Percentiles rank a stretch among this genome's conserved stretches.
Evolutionary conservation across 2,888 invertebrate species (phyloP).

Genomic region (Belgica antarctica): DNA sequence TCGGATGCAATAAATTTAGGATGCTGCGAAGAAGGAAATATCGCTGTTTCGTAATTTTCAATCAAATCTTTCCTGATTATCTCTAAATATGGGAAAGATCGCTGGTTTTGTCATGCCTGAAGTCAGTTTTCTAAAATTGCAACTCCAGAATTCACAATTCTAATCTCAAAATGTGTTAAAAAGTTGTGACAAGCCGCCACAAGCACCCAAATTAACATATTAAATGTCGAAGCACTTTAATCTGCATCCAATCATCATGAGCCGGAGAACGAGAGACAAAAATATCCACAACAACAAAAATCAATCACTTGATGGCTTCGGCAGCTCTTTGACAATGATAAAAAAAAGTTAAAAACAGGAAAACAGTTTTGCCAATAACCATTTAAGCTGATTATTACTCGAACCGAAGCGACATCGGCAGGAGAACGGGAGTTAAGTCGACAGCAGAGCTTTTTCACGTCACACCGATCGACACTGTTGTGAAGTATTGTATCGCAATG

Average conservation of each 20-base stretch:
- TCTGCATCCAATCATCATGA: slow-evolving; percentile 2
- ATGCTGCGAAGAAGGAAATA: not conserved
- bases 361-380: slow-evolving; percentile 22
- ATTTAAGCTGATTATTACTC: slow-evolving; percentile 27
- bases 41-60: not conserved
- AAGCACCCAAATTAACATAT: slow-evolving; percentile 29
- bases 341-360: slow-evolving; percentile 7
- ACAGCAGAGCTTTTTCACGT: slow-evolving; percentile 14
- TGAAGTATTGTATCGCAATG: not conserved
- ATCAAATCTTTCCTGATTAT: not conserved
- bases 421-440: slow-evolving; percentile 14
- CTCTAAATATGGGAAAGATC: not conserved
- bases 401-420: slow-evolving; percentile 1
- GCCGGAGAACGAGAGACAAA: not conserved
- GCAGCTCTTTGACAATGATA: slow-evolving; percentile 4
- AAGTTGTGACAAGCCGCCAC: no score
- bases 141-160: no score
- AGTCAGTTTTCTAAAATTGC: no score
- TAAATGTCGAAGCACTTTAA: slow-evolving; percentile 18
- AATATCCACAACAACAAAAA: slow-evolving; percentile 29
- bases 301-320: slow-evolving; percentile 13
- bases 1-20: slow-evolving; percentile 11
- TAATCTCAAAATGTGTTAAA: no score
- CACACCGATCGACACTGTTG: not conserved
- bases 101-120: no score